phyloP scores from a whole-genome alignment of 2,113 vertebrate genomes.

The Blennius ocellaris region DNA sequence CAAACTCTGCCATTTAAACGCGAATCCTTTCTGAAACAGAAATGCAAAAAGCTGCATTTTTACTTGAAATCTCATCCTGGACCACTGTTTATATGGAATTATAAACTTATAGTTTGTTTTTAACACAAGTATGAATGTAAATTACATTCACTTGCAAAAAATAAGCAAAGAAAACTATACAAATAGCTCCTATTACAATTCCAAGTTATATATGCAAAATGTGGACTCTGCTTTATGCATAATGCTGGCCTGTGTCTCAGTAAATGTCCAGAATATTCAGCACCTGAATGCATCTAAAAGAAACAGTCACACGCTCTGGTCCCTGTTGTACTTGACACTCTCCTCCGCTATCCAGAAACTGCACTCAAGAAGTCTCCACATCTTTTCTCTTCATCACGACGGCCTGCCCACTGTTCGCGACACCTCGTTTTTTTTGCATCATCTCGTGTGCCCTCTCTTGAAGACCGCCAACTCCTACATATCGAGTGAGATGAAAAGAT shows the following conservation, averaged over 20 bases:
- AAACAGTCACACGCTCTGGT: constrained; percentile 8
- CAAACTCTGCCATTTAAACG: too few relatives aligned
- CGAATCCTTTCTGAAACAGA: too few relatives aligned
- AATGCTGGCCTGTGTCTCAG: neutral
- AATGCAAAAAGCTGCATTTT: too few relatives aligned
- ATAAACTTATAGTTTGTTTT: too few relatives aligned
- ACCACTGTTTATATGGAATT: too few relatives aligned
- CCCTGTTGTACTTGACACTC: constrained; percentile 45
- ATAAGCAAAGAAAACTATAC: too few relatives aligned
- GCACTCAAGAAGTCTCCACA: neutral
- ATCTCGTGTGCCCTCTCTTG: constrained; percentile 60
- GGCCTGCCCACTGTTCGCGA: constrained; percentile 52
- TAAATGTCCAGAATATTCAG: neutral
- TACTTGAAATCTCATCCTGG: too few relatives aligned
- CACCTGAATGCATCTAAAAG: constrained; percentile 12
- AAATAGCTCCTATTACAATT: too few relatives aligned
- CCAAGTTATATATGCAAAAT: neutral
- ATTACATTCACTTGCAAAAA: too few relatives aligned
- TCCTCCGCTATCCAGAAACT: constrained; percentile 16
- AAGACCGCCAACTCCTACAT: constrained; percentile 52
- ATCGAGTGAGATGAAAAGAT: constrained; percentile 50
- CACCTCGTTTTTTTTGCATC: constrained; percentile 53
- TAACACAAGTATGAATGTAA: too few relatives aligned
- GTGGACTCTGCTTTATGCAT: neutral
- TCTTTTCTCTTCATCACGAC: constrained; percentile 40